These are phyloP conservation scores for Loris lydekkerianus DNA, from an alignment of 2,797 vertebrate genomes.

Conservation along the genomic window DNA sequence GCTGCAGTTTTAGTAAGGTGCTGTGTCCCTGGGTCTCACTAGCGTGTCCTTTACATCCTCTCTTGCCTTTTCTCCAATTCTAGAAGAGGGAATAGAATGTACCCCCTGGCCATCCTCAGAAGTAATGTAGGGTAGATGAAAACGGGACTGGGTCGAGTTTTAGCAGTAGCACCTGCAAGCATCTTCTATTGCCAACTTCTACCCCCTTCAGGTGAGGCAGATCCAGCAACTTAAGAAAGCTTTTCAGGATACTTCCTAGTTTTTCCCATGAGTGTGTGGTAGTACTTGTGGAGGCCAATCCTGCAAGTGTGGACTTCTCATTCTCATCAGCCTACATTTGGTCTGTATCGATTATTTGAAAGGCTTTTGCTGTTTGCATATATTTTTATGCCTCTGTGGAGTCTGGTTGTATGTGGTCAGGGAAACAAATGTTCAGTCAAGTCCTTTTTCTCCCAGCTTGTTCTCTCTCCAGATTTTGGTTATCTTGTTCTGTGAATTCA, in stretches of 20 bases:
- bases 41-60: background rate
- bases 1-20: background rate
- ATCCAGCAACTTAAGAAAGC: background rate
- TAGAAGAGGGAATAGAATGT: background rate
- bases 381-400: background rate
- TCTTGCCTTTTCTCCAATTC: background rate
- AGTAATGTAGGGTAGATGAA: rapidly evolving
- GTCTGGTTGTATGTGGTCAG: background rate
- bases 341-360: background rate
- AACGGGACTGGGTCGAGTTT: background rate
- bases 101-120: background rate
- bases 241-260: background rate
- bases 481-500: background rate
- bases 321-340: background rate
- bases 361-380: background rate
- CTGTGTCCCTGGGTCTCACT: background rate
- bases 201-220: too few species aligned
- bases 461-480: background rate
- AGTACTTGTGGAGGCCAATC: background rate
- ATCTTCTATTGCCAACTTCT: too few species aligned
- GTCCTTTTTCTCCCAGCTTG: background rate
- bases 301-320: too few species aligned
- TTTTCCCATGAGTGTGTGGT: background rate
- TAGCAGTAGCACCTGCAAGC: background rate
- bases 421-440: background rate